Evolutionary conservation across 2,113 vertebrate species (phyloP).

Genomic region (Colistium nudipinnis): DNA sequence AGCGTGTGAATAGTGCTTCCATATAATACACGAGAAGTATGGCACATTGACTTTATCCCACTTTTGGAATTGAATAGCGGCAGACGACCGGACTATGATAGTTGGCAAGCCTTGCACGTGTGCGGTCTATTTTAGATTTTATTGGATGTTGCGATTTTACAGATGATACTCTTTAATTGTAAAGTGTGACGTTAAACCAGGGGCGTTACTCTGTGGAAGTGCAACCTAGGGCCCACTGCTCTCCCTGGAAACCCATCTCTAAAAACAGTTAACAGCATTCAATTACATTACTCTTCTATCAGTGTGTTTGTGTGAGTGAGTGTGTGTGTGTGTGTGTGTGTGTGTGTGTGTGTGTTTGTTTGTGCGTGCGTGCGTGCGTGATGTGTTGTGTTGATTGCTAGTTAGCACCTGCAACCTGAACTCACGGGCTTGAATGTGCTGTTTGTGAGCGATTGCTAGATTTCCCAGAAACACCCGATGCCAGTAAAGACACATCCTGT

Average conservation of each 20-base stretch:
- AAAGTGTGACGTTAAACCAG: too few relatives aligned
- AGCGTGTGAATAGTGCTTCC: too few relatives aligned
- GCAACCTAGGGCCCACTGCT: too few relatives aligned
- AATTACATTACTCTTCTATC: neutral
- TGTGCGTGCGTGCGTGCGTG: conserved; percentile 13
- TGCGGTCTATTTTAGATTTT: too few relatives aligned
- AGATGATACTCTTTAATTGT: too few relatives aligned
- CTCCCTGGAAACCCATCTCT: neutral
- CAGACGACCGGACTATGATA: too few relatives aligned
- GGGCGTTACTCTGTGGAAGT: too few relatives aligned
- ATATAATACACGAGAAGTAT: too few relatives aligned
- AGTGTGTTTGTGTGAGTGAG: conserved; percentile 8
- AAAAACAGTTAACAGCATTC: conserved; percentile 2
- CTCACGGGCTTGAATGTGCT: conserved; percentile 9
- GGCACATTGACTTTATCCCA: too few relatives aligned
- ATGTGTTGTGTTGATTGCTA: conserved; percentile 1
- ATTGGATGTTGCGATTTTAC: too few relatives aligned
- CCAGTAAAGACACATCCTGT: conserved; percentile 51
- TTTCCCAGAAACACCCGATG: conserved; percentile 45
- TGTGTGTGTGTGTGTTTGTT: conserved; percentile 19
- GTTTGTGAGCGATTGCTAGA: conserved; percentile 22
- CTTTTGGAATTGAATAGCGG: too few relatives aligned
- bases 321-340: conserved; percentile 17
- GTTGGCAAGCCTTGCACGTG: too few relatives aligned
- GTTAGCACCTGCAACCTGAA: conserved; percentile 1